Conservation (phyloP, 1,140 invertebrate genomes). For the Psilanteris sp. region DNA sequence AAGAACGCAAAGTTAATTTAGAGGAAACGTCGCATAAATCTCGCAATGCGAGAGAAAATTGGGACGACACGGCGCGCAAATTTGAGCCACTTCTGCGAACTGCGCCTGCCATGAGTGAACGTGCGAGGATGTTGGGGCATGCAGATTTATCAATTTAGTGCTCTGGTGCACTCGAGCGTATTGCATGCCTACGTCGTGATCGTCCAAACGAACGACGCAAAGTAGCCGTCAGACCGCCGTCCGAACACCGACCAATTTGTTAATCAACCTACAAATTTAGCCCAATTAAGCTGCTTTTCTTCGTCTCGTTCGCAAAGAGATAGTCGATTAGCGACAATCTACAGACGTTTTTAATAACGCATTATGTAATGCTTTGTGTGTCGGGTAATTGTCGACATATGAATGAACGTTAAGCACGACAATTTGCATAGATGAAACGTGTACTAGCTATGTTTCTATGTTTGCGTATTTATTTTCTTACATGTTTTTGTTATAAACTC, state of each 20-base stretch:
- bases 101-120: conserved; percentile 24
- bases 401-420: no score
- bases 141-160: conserved; percentile 79
- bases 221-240: conserved; percentile 36
- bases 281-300: conserved; percentile 46
- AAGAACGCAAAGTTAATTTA: conserved; percentile 32
- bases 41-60: conserved; percentile 37
- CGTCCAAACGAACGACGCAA: conserved; percentile 44
- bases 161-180: conserved; percentile 68
- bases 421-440: no score
- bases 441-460: no score
- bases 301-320: conserved; percentile 8
- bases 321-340: conserved; percentile 35
- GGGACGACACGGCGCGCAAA: conserved; percentile 40
- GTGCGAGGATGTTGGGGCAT: conserved; percentile 67
- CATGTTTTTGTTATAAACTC: no score
- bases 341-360: conserved; percentile 1
- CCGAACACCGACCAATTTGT: conserved; percentile 59
- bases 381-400: no score
- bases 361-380: conserved; percentile 8
- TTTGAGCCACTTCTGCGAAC: conserved; percentile 39
- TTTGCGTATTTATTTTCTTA: no score
- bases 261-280: conserved; percentile 64
- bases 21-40: conserved; percentile 49
- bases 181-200: conserved; percentile 67